Base-by-base conservation (phyloP, 2,113 vertebrate genomes). In the Perca flavescens region DNA sequence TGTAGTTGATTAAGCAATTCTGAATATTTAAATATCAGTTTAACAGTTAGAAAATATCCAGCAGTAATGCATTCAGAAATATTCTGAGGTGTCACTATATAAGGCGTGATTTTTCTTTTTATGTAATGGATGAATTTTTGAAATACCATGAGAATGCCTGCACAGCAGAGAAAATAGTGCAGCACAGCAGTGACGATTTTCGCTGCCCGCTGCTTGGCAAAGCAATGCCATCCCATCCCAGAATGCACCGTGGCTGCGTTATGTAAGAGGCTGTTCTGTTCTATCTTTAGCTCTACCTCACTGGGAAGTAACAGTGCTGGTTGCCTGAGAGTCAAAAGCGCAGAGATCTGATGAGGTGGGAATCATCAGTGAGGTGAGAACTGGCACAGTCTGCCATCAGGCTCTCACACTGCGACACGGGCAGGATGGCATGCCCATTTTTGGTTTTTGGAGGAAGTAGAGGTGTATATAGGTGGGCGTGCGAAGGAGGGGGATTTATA, bases 221-320 rank as follows among this genome's bases (percentile, higher is more conserved):
- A 74, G 88, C 82, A 64, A 49, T 79, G 83, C 87, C 89, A 89
- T 84, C 88, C 87, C 82, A 61, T 92, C 91, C 93, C 94, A 95
- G 89, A 93, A 94, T 94, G 92, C 93, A 91, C 81, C 21, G 78
- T 50, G 90, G 77, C 77, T 25, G 83, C 58, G 79, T 96, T 96
- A 96, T 94, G 94, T 93, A 96, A 96, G 93, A 91, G 91, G 90
- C 91, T 91, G 94, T 92, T 93, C 93, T 87, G 17, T 71, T 87
- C 94, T 96, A 95, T 95, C 95, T 92, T 95, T 95, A 96, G 95
- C 87, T 65, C 87, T 79, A 93, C 92, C 93, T 94, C 84, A 36
- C 84, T 91, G 91, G 93, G 94, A 91, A 89, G 92, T 85, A 88
- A 83, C 88, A 73, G 90, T 3, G 77, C 83, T 34, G 87, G 77